Percentiles rank a stretch among this genome's conserved stretches.
These are phyloP conservation scores for Bimastos eiseni DNA, from an alignment of 2,888 invertebrate species.

Conservation along the genomic window DNA sequence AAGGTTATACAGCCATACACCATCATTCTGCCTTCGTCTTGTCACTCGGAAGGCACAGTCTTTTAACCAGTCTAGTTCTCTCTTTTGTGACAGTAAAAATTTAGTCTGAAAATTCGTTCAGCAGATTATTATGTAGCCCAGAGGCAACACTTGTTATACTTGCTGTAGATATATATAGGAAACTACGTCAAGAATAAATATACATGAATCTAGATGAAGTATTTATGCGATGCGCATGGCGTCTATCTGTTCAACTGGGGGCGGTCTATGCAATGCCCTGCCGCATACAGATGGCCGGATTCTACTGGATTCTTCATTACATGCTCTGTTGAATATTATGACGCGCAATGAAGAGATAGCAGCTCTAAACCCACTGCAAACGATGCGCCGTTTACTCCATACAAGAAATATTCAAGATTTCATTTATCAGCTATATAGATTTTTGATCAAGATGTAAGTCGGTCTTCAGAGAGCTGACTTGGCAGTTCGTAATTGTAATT, in stretches of 20 bases:
- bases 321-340: neutral
- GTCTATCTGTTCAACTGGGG: neutral
- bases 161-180: neutral
- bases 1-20: too few species aligned
- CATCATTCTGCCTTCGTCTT: neutral
- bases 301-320: constrained; percentile 13
- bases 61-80: neutral
- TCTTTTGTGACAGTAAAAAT: neutral
- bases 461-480: neutral
- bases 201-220: neutral
- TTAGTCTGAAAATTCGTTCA: neutral
- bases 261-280: neutral
- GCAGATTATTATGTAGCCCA: neutral
- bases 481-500: neutral
- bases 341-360: neutral
- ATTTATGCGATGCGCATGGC: neutral
- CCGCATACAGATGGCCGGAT: neutral
- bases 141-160: neutral
- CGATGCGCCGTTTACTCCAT: neutral
- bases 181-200: neutral
- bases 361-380: neutral
- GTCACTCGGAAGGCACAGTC: neutral
- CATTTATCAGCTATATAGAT: neutral
- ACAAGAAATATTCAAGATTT: neutral
- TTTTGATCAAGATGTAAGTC: neutral